These are phyloP conservation scores for Gavialis gangeticus DNA, from an alignment of 2,113 vertebrate genomes.

Conservation along the genomic window DNA sequence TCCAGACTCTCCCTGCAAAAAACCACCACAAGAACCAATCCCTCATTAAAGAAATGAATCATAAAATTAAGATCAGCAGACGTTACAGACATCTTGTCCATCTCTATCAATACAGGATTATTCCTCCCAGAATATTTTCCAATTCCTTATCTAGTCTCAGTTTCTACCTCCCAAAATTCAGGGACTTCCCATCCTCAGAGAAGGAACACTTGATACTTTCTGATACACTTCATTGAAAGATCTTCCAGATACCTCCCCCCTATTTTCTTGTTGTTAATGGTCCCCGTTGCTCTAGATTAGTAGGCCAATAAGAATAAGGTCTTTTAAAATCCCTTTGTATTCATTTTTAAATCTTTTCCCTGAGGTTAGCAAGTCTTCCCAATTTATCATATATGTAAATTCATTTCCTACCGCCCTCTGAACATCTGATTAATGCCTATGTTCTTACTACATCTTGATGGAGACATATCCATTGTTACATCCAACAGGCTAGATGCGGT, in stretches of 20 bases:
- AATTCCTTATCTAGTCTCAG: not conserved
- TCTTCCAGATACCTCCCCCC: not conserved
- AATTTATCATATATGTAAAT: not conserved
- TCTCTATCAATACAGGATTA: not conserved
- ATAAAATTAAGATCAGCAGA: not conserved
- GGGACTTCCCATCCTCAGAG: not conserved
- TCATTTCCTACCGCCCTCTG: not conserved
- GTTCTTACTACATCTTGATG: not conserved
- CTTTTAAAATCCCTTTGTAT: not conserved
- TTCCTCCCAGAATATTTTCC: not conserved
- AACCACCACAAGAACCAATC: not conserved
- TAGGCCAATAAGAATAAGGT: rapidly evolving
- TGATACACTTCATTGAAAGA: not conserved
- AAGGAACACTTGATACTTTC: not conserved
- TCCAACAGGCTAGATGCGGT: not conserved
- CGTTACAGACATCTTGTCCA: not conserved
- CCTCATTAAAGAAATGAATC: not conserved
- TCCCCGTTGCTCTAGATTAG: not conserved
- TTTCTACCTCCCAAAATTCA: not conserved
- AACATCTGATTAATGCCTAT: not conserved
- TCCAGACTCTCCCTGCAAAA: not conserved
- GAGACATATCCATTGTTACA: not conserved
- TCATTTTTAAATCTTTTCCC: not conserved
- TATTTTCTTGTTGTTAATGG: not conserved
- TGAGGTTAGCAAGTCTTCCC: rapidly evolving